Evolutionary conservation across 2,888 invertebrate genomes (phyloP), one percentile per base, ranked within the genome.

Genomic region (Archips crataeganus): DNA sequence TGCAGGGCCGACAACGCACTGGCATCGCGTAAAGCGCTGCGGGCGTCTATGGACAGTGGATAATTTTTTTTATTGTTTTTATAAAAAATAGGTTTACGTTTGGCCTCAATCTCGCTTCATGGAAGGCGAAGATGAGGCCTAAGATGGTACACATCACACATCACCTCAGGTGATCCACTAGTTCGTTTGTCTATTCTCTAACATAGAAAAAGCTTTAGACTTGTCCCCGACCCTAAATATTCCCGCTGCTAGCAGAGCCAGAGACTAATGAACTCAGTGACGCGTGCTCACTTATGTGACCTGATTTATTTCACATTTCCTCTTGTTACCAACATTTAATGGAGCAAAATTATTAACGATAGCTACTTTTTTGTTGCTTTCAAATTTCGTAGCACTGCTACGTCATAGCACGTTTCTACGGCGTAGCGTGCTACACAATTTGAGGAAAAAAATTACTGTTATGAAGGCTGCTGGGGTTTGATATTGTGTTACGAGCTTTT

Each of bases 241-340:
- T 6, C 62, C 63, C 13, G 13, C 11, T n/a, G 63, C 45, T 45
- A 9, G 63, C 63, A 9, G 63, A 32, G 45, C 2, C 63, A n/a
- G 63, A 13, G 45, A 6, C 63, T 63, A 63, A 63, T 47, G 63
- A 63, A 45, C 63, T 60, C 63, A 47, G 47, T 47, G 45, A 63
- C 32, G 47, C 63, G 63, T 47, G 63, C 32, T 47, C 63, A 23
- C 62, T 62, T 42, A 45, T 11, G 62, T 13, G 45, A 45, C 47
- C 47, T 63, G 63, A 63, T 63, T 63, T 63, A 63, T 63, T 47
- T 47, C 34, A 63, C 63, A 47, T n/a, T 32, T 47, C 63, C 57
- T 32, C 57, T 54, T 15, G 32, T 57, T 32, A 32, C 57, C 10
- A 32, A 32, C 57, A 11, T 57, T 57, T 32, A 32, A 57, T 32